Evolutionary conservation across 1,140 invertebrate species (phyloP), one percentile per base, ranked within the genome.

Genomic region (Heliconius nattereri): DNA sequence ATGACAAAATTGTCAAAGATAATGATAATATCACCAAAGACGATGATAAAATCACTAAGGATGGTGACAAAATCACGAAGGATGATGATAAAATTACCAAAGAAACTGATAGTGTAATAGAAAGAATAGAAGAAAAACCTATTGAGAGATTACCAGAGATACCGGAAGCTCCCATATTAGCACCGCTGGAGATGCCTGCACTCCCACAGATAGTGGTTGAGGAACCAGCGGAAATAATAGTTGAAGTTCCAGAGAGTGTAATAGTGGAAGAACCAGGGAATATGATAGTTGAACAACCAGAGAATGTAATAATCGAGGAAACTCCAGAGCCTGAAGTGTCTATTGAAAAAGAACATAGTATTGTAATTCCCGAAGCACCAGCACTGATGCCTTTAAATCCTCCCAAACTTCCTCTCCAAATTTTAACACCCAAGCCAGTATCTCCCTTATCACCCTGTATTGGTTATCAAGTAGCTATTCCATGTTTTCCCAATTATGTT

Each of bases 111-210:
- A 16, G 3, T 13, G 11, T 66, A 66, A 66, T 26, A 26, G 23
- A 66, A 29, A 29, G 9, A 26, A 16, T 66, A 66, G 23, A 26
- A 26, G 60, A 66, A 66, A 66, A 13, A 29, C 9, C 23, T 29
- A 66, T 6, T 35, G 26, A 76, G 35, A 71, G 77, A 72, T 60
- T 77, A 6, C 13, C 40, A 52, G 45, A 13, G 20, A 82, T 86
- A 32, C 83, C 83, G 2, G 77, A 79, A 74, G 82, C 83, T 54
- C 82, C 82, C 19, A 37, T 80, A 23, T 78, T 85, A 45, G 77
- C 81, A 26, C 81, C 85, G 40, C 71, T 83, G 7, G 23, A 52
- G 37, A 78, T 81, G 52, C 79, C 81, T 26, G 75, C 73, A 8
- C 71, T 80, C 16, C 79, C 79, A 57, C 49, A 35, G n/a, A 37